These are phyloP conservation scores for Rhamphomyia laevipes DNA, from an alignment of 2,888 invertebrate species.

Conservation along the genomic window DNA sequence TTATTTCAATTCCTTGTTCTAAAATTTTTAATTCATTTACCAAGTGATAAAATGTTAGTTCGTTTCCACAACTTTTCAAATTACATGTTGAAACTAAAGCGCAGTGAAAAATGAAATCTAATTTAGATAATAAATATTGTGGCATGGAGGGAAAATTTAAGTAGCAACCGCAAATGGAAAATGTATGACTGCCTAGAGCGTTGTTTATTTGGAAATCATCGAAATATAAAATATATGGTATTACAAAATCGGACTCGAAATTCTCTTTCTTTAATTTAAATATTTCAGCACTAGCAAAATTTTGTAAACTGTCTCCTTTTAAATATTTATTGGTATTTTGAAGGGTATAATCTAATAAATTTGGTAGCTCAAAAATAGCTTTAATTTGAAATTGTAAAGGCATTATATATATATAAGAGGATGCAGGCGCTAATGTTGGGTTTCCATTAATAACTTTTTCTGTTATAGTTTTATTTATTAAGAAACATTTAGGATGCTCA, in stretches of 20 bases:
- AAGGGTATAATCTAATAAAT: slow-evolving; percentile 4
- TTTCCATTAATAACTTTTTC: slow-evolving; percentile 5
- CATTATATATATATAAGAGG: slow-evolving; percentile 7
- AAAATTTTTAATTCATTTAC: slow-evolving; percentile 14
- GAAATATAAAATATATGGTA: neutral
- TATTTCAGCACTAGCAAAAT: neutral
- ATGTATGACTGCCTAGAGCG: neutral
- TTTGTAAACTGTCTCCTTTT: neutral
- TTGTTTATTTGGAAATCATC: slow-evolving; percentile 8
- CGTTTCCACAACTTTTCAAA: slow-evolving; percentile 15
- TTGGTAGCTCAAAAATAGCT: slow-evolving; percentile 9
- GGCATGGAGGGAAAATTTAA: slow-evolving; percentile 14
- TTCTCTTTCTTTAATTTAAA: neutral
- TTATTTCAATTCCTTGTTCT: slow-evolving; percentile 13
- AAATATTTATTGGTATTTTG: slow-evolving; percentile 3
- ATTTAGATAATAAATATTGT: slow-evolving; percentile 14
- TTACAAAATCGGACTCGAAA: neutral
- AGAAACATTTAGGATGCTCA: slow-evolving; percentile 7
- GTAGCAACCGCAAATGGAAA: slow-evolving; percentile 5
- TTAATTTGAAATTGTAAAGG: slow-evolving; percentile 9
- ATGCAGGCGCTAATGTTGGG: slow-evolving; percentile 4
- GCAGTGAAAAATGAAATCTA: slow-evolving; percentile 14
- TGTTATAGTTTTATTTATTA: slow-evolving; percentile 6
- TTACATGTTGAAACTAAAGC: slow-evolving; percentile 12
- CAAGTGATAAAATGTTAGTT: slow-evolving; percentile 10